These are phyloP conservation scores for Nowickia ferox DNA, from an alignment of 2,888 invertebrate species.

Conservation along the genomic window DNA sequence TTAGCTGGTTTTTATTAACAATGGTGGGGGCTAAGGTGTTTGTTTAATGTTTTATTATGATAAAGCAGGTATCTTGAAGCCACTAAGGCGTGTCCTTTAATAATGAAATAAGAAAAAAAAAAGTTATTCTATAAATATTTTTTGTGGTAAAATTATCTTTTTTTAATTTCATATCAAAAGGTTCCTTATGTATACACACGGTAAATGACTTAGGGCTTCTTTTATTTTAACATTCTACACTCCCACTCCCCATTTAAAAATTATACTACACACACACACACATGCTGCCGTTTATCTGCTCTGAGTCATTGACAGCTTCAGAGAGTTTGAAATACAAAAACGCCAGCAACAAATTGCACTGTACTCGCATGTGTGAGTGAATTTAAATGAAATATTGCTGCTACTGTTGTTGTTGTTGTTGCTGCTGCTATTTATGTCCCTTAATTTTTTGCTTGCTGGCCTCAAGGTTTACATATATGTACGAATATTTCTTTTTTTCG, in stretches of 20 bases:
- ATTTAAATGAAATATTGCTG: background rate
- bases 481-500: background rate
- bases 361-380: background rate
- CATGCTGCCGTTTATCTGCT: too few species aligned
- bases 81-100: slow-evolving; percentile 64
- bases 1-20: background rate
- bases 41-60: slow-evolving; percentile 31
- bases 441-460: slow-evolving; percentile 21
- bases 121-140: background rate
- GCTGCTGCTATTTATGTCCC: background rate
- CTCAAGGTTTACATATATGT: background rate
- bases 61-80: slow-evolving; percentile 8
- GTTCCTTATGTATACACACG: background rate
- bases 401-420: background rate
- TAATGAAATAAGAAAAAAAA: slow-evolving; percentile 36
- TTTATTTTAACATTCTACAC: slow-evolving; percentile 1
- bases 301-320: slow-evolving; percentile 56
- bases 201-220: background rate
- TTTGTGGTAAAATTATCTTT: slow-evolving; percentile 57
- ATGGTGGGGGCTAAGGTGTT: background rate
- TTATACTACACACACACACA: background rate
- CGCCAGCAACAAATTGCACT: slow-evolving; percentile 17
- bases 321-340: slow-evolving; percentile 23
- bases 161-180: slow-evolving; percentile 26
- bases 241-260: background rate